Conservation (phyloP, 2,888 invertebrate species). For the Tolmerus cingulatus region DNA sequence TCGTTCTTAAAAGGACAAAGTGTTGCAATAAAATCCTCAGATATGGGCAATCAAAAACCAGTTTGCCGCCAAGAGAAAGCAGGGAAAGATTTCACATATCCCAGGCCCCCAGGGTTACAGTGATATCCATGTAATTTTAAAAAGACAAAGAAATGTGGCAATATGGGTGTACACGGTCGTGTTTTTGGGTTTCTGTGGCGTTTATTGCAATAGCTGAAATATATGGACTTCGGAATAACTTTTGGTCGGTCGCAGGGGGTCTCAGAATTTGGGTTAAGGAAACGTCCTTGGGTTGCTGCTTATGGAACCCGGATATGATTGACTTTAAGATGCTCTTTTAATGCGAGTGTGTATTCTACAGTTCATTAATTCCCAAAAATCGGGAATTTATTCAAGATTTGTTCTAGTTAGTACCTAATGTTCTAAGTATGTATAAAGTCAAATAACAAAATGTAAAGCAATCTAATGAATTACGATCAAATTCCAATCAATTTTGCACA, state of each 20-base stretch:
- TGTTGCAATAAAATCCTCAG: conserved; percentile 34
- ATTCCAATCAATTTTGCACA: neutral
- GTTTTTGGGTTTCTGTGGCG: neutral
- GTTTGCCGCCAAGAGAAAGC: conserved; percentile 11
- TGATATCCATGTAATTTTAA: conserved; percentile 11
- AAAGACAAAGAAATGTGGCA: neutral
- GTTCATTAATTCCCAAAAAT: neutral
- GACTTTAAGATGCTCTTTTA: neutral
- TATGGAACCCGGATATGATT: neutral
- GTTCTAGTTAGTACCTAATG: neutral
- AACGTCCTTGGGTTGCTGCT: neutral
- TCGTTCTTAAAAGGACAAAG: conserved; percentile 32
- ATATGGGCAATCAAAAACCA: conserved; percentile 33
- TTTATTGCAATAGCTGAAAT: neutral
- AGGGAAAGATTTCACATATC: conserved; percentile 31
- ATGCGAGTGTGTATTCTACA: neutral
- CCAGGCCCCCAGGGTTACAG: neutral
- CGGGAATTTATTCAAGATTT: neutral
- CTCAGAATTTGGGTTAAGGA: neutral
- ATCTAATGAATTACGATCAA: neutral
- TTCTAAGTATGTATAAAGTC: neutral
- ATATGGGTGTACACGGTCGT: neutral
- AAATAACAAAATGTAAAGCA: neutral
- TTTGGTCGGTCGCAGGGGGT: neutral
- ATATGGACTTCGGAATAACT: neutral